Evolutionary conservation across 2,113 vertebrate genomes (phyloP), one percentile per base, ranked within the genome.

Genomic region (Cavia aperea): DNA sequence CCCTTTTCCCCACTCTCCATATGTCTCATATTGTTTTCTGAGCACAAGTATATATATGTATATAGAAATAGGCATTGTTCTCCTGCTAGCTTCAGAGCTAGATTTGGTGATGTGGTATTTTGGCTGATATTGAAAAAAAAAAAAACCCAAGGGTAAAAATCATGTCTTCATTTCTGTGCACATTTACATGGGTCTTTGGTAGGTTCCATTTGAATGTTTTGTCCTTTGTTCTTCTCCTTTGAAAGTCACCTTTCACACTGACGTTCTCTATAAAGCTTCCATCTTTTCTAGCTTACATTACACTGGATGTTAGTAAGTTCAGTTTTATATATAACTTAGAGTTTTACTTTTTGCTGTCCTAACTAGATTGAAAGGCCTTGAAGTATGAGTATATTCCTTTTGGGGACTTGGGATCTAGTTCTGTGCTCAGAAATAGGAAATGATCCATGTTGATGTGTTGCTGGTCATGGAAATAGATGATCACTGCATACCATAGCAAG

Each of bases 321-420:
- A 54, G 16, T 65, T 84, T 94, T 85, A 15, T 33, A 21, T 89
- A 56, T 79, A 46, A 79, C 18, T 39, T 83, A 58, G 62, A 31
- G 14, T 91, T 90, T 94, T 81, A 39, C 0, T 29, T 75, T 60
- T 78, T 92, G 83, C 23, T 31, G 60, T 90, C 4, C 33, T 94
- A 90, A 72, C 77, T 94, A 83, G n/a, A 81, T 56, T 36, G 63
- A 70, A 75, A 83, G 43, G 19, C 43, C 93, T 88, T 86, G 73
- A 94, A 63, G 24, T 86, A 91, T 81, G 51, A 68, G 6, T 56
- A 2, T 78, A 3, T 78, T 75, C 18, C 9, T 81, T 82, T 73
- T 73, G 60, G 65, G 70, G 79, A 87, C 5, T 84, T 75, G n/a
- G n/a, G 73, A 51, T 23, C 5, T 58, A n/a, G 26, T 19, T 51